Percentiles rank a stretch among this genome's conserved stretches.
These are phyloP conservation scores for Momotus momota DNA, from an alignment of 2,797 vertebrate species.

Conservation along the genomic window DNA sequence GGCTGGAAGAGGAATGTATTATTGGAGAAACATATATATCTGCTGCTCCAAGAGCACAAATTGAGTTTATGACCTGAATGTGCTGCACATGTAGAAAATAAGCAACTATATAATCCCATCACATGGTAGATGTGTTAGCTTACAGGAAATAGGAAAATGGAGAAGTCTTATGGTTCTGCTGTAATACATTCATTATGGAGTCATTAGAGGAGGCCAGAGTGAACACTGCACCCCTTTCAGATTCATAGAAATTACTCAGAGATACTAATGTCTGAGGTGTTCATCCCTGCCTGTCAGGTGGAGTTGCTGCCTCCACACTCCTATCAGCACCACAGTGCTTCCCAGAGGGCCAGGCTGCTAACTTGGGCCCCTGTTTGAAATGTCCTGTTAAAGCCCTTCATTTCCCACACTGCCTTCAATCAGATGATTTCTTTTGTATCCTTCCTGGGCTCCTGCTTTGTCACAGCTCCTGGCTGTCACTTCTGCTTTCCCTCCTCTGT, in stretches of 20 bases:
- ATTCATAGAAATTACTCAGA: neutral
- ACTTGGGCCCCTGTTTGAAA: neutral
- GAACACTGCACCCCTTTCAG: neutral
- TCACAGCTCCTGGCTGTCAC: neutral
- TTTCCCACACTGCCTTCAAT: neutral
- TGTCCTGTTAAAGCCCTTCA: neutral
- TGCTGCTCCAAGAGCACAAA: neutral
- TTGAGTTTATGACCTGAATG: constrained; percentile 26
- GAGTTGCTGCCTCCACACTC: neutral
- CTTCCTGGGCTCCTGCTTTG: neutral
- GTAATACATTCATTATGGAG: neutral
- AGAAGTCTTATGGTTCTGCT: neutral
- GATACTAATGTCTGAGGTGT: neutral
- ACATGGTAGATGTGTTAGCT: constrained; percentile 11
- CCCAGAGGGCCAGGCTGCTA: neutral
- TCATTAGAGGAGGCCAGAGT: neutral
- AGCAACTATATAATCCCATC: constrained; percentile 17
- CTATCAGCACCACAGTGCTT: neutral
- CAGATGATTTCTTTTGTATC: neutral
- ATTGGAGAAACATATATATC: neutral
- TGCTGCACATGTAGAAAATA: constrained; percentile 1
- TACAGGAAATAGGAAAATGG: constrained; percentile 4
- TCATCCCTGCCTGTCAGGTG: neutral
- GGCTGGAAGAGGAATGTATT: neutral
- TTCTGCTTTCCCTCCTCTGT: neutral